Base-by-base conservation (phyloP, 1,140 invertebrate genomes). In the Bombus terrestris region DNA sequence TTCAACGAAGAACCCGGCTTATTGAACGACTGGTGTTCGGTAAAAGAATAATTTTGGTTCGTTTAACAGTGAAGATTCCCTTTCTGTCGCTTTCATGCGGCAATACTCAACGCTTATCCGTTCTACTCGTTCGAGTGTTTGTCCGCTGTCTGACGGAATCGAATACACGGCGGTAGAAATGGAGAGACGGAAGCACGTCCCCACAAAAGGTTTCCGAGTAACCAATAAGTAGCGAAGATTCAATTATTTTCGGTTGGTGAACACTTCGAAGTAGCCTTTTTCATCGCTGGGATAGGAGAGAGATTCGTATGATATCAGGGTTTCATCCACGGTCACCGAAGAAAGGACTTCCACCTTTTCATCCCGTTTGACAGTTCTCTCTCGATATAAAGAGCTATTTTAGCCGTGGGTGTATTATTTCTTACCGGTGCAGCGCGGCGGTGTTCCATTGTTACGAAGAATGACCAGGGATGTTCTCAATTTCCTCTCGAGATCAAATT, bases 211-310 rank as follows among this genome's bases (percentile, higher is more conserved):
- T 71, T 72, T 68, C 47, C 66, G 18, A 47, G 73, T 62, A 78
- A 83, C 81, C 81, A 86, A 77, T 75, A 75, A 82, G 62, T 76
- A 81, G 57, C 57, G 73, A 41, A 69, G 85, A 86, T 86, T 86
- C 81, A 77, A 86, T 86, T 86, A 86, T 83, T 83, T 83, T 83
- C 81, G 81, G 68, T 86, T 68, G 85, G 62, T 66, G 74, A 76
- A 79, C 76, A 64, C 68, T 79, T 53, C 25, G 9, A 72, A 72
- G 81, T 78, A 39, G 75, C 47, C 75, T 71, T 79, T 79, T 79
- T 84, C 82, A 84, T 84, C 75, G 39, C 22, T 32, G 15, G 37
- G 62, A 84, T 12, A 28, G 37, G n/a, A 78, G 47, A 35, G 41
- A 59, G 74, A 83, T 83, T 83, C 81, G 81, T 83, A 71, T 28